Evolutionary conservation across 2,888 invertebrate genomes (phyloP).

Genomic region (Aphidoletes aphidimyza): DNA sequence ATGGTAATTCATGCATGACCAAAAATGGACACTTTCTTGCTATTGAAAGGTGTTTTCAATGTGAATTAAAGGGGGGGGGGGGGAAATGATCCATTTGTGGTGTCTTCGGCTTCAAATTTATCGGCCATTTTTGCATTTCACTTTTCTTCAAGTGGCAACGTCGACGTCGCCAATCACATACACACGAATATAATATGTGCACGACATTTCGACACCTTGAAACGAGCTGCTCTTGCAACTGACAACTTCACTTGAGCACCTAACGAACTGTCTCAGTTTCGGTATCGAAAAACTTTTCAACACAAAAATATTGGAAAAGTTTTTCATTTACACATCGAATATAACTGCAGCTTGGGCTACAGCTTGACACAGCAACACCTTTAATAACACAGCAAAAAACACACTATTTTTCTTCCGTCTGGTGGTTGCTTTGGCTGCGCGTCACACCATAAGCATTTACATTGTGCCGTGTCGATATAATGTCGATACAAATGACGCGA

Average conservation of each 20-base stretch:
- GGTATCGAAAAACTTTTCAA: background rate
- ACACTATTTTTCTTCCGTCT: background rate
- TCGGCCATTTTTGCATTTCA: background rate
- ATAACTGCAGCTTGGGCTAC: background rate
- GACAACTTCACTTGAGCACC: slow-evolving; percentile 6
- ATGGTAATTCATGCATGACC: slow-evolving; percentile 49
- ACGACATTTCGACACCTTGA: slow-evolving; percentile 35
- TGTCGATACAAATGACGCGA: slow-evolving; percentile 49
- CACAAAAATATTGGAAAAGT: slow-evolving; percentile 47
- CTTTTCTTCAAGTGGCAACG: background rate
- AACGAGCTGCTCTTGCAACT: background rate
- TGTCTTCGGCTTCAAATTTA: background rate
- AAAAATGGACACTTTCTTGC: slow-evolving; percentile 41
- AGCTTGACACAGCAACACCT: background rate
- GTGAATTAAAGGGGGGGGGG: too few species aligned
- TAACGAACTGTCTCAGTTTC: slow-evolving; percentile 24
- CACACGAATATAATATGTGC: background rate
- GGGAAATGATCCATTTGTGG: slow-evolving; percentile 26
- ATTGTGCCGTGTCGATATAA: slow-evolving; percentile 31
- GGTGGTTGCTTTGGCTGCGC: background rate
- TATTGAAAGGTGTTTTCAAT: slow-evolving; percentile 45
- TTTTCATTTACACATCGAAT: background rate
- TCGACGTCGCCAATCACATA: background rate
- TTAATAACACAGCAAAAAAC: background rate
- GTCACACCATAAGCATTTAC: background rate